Conservation (phyloP, 37 sponge, comb jelly and placozoan species). For the Cliona cf. orientalis region DNA sequence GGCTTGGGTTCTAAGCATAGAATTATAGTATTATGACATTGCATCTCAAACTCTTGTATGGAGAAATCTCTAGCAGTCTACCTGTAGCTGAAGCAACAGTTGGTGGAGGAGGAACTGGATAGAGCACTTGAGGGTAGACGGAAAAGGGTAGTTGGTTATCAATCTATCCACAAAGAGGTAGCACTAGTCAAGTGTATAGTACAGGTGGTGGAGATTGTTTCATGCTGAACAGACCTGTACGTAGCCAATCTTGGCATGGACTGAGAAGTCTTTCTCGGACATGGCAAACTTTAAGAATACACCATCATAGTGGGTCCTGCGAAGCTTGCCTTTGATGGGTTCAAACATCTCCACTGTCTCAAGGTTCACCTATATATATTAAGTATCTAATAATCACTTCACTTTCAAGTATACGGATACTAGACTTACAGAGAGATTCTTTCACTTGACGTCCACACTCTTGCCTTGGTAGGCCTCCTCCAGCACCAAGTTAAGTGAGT, state of each 20-base stretch:
- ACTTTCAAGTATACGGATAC: neutral
- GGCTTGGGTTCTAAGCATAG: conserved; percentile 82
- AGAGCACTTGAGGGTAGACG: conserved; percentile 79
- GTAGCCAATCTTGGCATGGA: conserved; percentile 69
- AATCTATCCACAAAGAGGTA: conserved; percentile 34
- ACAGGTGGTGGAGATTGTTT: neutral
- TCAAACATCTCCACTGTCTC: conserved; percentile 71
- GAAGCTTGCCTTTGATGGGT: conserved; percentile 60
- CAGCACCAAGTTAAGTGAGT: conserved; percentile 56
- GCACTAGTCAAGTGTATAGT: too few relatives aligned
- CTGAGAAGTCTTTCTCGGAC: conserved; percentile 52
- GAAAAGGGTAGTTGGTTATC: conserved; percentile 87
- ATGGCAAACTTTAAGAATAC: conserved; percentile 46
- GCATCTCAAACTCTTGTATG: neutral
- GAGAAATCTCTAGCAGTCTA: conserved; percentile 3
- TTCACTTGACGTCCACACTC: conserved; percentile 39
- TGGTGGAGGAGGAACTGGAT: conserved; percentile 85
- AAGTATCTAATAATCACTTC: neutral
- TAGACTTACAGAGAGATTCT: conserved; percentile 53
- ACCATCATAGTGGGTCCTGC: conserved; percentile 75
- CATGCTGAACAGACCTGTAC: conserved; percentile 48
- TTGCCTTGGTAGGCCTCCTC: conserved; percentile 71
- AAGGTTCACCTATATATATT: conserved; percentile 37
- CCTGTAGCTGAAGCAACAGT: conserved; percentile 79
- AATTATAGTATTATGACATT: neutral